Percentiles rank a stretch among this genome's conserved stretches.
phyloP scores from a whole-genome alignment of 2,113 vertebrate species.

The Nansenia antarctica region DNA sequence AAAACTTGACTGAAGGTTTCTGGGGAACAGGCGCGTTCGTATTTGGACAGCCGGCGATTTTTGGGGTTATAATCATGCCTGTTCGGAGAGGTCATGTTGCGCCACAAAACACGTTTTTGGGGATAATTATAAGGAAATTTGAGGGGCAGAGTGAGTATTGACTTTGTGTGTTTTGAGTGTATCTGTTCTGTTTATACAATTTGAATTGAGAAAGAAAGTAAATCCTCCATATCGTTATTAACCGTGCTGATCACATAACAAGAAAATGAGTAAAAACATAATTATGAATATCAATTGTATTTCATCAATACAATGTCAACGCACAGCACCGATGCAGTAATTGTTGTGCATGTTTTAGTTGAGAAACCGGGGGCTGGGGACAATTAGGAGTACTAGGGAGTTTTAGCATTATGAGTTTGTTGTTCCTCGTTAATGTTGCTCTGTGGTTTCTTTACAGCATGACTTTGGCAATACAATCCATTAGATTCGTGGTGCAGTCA shows the following conservation, averaged over 20 bases:
- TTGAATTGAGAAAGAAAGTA: no score
- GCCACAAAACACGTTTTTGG: slow-evolving; percentile 95
- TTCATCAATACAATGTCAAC: neutral
- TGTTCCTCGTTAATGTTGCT: no score
- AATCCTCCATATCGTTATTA: no score
- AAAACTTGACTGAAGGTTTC: slow-evolving; percentile 68
- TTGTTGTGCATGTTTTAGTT: neutral
- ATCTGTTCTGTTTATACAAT: no score
- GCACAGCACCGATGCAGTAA: no score
- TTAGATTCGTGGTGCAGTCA: neutral
- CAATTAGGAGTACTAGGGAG: no score
- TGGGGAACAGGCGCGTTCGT: slow-evolving; percentile 44
- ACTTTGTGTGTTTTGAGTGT: slow-evolving; percentile 3
- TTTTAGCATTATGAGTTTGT: no score
- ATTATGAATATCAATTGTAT: neutral
- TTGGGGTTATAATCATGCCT: slow-evolving; percentile 82
- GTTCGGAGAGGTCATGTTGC: slow-evolving; percentile 97
- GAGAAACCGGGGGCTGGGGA: no score
- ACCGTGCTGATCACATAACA: neutral
- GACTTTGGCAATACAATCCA: neutral
- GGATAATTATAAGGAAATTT: slow-evolving; percentile 96
- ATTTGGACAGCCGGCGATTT: slow-evolving; percentile 61
- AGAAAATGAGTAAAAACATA: neutral
- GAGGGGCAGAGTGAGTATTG: slow-evolving; percentile 96
- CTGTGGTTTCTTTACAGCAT: neutral